phyloP scores from a whole-genome alignment of 1,140 invertebrate genomes.

The Bombus sibiricus region DNA sequence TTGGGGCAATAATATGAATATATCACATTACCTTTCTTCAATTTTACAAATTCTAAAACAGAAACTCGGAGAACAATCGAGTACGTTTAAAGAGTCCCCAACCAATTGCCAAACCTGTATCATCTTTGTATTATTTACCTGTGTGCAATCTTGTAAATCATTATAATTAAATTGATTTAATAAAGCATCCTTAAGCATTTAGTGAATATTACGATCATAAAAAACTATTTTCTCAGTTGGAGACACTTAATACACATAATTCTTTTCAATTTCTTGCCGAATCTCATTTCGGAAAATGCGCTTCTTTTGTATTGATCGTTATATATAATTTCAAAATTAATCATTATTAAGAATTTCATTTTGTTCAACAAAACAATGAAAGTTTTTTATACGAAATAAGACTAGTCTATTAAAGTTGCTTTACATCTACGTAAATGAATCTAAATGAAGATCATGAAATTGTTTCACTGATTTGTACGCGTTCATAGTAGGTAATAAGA shows the following conservation, averaged over 20 bases:
- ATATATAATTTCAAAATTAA: slow-evolving; percentile 23
- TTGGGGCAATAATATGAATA: slow-evolving; percentile 68
- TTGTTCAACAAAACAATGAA: slow-evolving; percentile 35
- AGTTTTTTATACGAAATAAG: slow-evolving; percentile 13
- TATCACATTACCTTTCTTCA: slow-evolving; percentile 73
- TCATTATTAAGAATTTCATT: not conserved
- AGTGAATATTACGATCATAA: not conserved
- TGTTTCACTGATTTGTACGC: slow-evolving; percentile 26
- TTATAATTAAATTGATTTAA: not conserved
- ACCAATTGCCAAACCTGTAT: not conserved
- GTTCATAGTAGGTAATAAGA: slow-evolving; percentile 68
- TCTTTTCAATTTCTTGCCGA: not conserved
- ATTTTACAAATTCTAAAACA: slow-evolving; percentile 52
- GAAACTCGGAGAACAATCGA: slow-evolving; percentile 27
- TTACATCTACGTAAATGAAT: not conserved
- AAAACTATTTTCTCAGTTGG: slow-evolving; percentile 5
- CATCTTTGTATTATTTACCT: not conserved
- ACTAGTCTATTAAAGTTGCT: not conserved
- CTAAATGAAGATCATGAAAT: slow-evolving; percentile 16
- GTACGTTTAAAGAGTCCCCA: slow-evolving; percentile 25
- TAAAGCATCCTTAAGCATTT: not conserved
- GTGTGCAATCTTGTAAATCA: not conserved
- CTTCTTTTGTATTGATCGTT: not conserved
- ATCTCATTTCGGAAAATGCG: slow-evolving; percentile 25
- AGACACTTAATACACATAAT: slow-evolving; percentile 20